Evolutionary conservation across 2,888 invertebrate species (phyloP), one percentile per base, ranked within the genome.

Genomic region (Norana najaformis): DNA sequence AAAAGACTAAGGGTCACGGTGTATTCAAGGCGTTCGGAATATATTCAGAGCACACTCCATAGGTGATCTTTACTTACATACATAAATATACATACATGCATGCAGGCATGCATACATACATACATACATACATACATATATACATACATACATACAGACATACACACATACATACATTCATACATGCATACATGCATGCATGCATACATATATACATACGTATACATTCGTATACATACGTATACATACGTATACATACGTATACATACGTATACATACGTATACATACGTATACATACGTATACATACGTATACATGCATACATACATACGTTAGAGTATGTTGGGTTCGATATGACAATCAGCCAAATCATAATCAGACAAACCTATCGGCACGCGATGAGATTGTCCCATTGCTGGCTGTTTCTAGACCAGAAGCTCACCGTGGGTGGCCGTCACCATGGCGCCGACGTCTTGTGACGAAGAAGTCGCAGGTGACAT

Each of bases 391-490:
- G 30, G 30, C 69, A 69, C 69, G 30, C 69, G n/a, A 69, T 69
- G 69, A 8, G 30, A 0, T 69, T 69, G 13, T n/a, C 69, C n/a
- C 30, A 69, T 69, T n/a, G n/a, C 30, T n/a, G n/a, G 30, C 69
- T n/a, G 69, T n/a, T 69, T 69, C 69, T 6, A 69, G 69, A n/a
- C n/a, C 69, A 69, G n/a, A 69, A 8, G 69, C n/a, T 69, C 69
- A 13, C 1, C 69, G 69, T 69, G 69, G 69, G 69, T 69, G 69
- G 69, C 69, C 69, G 69, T 69, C 69, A 69, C n/a, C 69, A 69
- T 69, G 69, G 69, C 69, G 69, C 69, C 69, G 8, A 69, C 69
- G 69, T 69, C 69, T 69, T 69, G 69, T 69, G 69, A 69, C 69
- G 69, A 69, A 6, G 69, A 69, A 69, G 69, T 69, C 69, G 30